Evolutionary conservation across 1,140 invertebrate genomes (phyloP), one percentile per base, ranked within the genome.

Genomic region (Neotoxoptera formosana): DNA sequence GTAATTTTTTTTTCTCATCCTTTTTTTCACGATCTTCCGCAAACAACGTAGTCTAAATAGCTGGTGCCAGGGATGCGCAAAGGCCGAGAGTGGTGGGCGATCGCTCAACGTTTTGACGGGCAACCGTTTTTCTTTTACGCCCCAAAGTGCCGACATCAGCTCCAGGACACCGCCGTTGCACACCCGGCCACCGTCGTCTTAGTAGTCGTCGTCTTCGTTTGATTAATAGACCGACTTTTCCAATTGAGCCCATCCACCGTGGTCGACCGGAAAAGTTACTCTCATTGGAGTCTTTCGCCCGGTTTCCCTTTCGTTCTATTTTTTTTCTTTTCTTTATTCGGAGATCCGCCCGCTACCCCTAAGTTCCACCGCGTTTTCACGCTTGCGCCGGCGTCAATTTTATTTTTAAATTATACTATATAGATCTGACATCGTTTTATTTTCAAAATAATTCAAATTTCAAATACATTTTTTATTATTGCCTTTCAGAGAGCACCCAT

Each of bases 161-260:
- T 67, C 14, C 36, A 25, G 45, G 23, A 36, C 30, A 30, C 34
- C 60, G 41, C 60, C 7, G 7, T 23, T 25, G 3, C 36, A 41
- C 41, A 67, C 90, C 60, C 90, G 60, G 23, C 30, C 83, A 9
- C 30, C 83, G 11, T 84, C 83, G 83, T 84, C 36, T 41, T 84
- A 1, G 8, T 23, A 34, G 51, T 56, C 51, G 20, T 60, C 21
- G 53, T n/a, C 23, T 21, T 51, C 48, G 48, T 86, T 83, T 93
- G 91, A 93, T 93, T 86, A 86, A 93, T 93, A 93, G 34, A 86
- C 48, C 91, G 91, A 56, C 91, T 86, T 93, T 93, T 86, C 91
- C 88, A 56, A 89, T 56, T 56, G 86, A 88, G 86, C 25, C 47
- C 86, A 76, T 20, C 47, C 45, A 1, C 30, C 47, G 17, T 30